A percentile compares a stretch with the other conserved stretches of the same genome.
Evolutionary conservation across 2,888 invertebrate genomes (phyloP).

Genomic region (Anarsia innoxiella): DNA sequence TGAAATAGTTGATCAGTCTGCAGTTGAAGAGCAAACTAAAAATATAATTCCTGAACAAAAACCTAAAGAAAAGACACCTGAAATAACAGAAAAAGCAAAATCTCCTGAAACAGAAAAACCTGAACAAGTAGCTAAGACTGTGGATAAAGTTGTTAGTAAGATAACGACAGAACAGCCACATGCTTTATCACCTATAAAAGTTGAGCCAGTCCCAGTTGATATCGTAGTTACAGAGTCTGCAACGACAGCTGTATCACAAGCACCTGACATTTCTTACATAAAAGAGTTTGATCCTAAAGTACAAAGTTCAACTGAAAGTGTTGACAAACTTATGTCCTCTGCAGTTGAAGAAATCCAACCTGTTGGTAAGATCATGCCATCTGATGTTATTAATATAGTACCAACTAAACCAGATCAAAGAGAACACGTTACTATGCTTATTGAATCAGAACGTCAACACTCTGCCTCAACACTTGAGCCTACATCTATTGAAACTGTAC

Average conservation of each 20-base stretch:
- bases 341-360: constrained; percentile 31
- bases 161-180: constrained; percentile 28
- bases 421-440: constrained; percentile 37
- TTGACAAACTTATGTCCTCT: constrained; percentile 31
- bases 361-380: constrained; percentile 43
- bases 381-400: constrained; percentile 23
- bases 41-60: no score
- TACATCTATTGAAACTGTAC: constrained; percentile 4
- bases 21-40: no score
- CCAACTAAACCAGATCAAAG: constrained; percentile 24
- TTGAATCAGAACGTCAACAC: constrained; percentile 51
- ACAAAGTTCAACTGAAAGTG: constrained; percentile 35
- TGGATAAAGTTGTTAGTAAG: constrained; percentile 23
- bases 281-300: constrained; percentile 38
- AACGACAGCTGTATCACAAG: constrained; percentile 24
- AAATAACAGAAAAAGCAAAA: constrained; percentile 26
- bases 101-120: constrained; percentile 20
- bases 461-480: constrained; percentile 18
- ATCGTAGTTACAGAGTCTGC: constrained; percentile 37
- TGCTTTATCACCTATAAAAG: constrained; percentile 31
- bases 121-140: neutral
- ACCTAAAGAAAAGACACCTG: constrained; percentile 17
- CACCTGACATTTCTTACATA: constrained; percentile 38
- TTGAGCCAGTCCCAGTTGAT: constrained; percentile 36
- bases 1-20: no score